Evolutionary conservation across 1,140 invertebrate species (phyloP), one percentile per base, ranked within the genome.

Genomic region (Drosophila truncata): DNA sequence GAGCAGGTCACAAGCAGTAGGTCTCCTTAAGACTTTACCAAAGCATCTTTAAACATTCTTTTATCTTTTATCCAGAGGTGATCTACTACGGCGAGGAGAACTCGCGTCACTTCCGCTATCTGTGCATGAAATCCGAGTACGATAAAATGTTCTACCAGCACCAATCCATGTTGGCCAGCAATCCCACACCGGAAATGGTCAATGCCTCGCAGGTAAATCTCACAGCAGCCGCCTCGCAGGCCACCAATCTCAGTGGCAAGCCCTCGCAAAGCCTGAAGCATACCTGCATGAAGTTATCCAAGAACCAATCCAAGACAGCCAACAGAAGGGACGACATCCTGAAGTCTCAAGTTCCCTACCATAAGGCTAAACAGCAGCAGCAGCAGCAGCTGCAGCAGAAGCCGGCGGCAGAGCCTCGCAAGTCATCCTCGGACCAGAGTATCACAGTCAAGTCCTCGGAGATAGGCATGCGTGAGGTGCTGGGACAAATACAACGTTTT

Each of bases 61-160:
- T 1, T 7, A 14, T 20, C n/a, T 9, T 27, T 11, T 11, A 8
- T 11, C 0, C 65, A 92, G 91, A 92, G 77, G 64, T 92, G 1
- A 58, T 74, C 6, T 90, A 91, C 18, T 92, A 91, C 27, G 91
- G 91, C 1, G 91, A 92, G 54, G 91, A 92, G 65, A 92, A 92
- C 39, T 85, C 83, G 0, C 84, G 91, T 2, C 91, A 92, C 46
- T 92, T 92, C 47, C 86, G 91, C 4, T 92, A 92, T 35, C 60
- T 92, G 11, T 92, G 91, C 82, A 92, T 92, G 91, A 92, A 92
- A 39, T 91, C 91, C 3, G 91, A 92, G 57, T 92, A 92, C 47
- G 91, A 92, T 23, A 92, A 92, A 39, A 92, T 88, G 85, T 85
- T 85, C 37, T 92, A 91, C n/a, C 91, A 92, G 23, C 91, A 92